Percentiles rank a stretch among this genome's conserved stretches.
Evolutionary conservation across 2,797 vertebrate genomes (phyloP).

Genomic region (Acropternis orthonyx): DNA sequence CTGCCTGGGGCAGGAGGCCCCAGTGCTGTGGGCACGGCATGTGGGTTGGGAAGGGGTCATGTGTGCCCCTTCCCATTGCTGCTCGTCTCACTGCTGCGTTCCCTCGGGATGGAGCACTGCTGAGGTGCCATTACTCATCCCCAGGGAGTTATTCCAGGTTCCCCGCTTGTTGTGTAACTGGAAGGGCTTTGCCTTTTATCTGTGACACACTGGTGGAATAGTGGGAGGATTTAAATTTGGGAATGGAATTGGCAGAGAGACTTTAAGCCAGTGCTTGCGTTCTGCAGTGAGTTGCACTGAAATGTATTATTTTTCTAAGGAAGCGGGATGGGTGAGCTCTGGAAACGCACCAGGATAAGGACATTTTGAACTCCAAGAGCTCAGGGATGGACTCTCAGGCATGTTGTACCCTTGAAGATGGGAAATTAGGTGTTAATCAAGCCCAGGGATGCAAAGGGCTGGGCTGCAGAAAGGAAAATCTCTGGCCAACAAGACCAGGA

Average conservation of each 20-base stretch:
- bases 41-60: accelerated
- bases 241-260: neutral
- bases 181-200: neutral
- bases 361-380: neutral
- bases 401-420: neutral
- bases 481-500: neutral
- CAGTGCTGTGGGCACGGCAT: accelerated
- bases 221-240: neutral
- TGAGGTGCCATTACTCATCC: constrained; percentile 13
- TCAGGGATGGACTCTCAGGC: too few species aligned
- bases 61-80: neutral
- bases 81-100: accelerated
- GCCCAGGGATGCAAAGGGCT: neutral
- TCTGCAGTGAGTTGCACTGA: neutral
- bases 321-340: neutral
- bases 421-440: neutral
- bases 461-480: neutral
- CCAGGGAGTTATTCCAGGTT: constrained; percentile 2
- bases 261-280: neutral
- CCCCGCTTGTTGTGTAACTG: neutral
- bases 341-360: neutral
- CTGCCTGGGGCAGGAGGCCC: neutral
- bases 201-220: neutral
- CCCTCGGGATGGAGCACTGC: neutral
- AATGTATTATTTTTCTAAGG: neutral